These are phyloP conservation scores for Diceros bicornis DNA, from an alignment of 2,797 vertebrate species.

Conservation along the genomic window DNA sequence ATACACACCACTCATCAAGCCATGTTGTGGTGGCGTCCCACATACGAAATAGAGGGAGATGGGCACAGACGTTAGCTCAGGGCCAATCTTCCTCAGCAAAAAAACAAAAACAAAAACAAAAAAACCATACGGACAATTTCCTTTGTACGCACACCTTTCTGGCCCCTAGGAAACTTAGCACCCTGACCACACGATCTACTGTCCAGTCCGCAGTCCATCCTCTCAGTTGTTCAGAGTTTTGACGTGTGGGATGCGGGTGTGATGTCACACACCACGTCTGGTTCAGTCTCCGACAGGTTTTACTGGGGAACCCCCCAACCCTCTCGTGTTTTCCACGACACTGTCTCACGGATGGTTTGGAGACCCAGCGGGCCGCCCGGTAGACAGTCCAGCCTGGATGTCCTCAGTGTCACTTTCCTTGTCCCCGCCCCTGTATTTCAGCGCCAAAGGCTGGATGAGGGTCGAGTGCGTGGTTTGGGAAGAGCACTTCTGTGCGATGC, in stretches of 20 bases:
- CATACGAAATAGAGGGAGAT: too few species aligned
- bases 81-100: too few species aligned
- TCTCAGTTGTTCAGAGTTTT: accelerated
- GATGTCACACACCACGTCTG: accelerated
- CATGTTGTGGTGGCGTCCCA: too few species aligned
- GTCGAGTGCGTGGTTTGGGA: accelerated
- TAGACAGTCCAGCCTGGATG: accelerated
- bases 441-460: accelerated
- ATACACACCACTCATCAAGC: too few species aligned
- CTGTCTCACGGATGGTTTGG: background rate
- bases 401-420: accelerated
- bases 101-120: too few species aligned
- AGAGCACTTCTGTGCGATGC: accelerated
- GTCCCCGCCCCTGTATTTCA: accelerated
- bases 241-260: accelerated
- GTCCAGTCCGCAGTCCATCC: accelerated
- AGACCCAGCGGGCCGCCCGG: accelerated
- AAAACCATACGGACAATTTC: too few species aligned
- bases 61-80: too few species aligned
- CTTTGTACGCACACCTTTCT: accelerated
- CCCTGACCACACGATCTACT: accelerated
- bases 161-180: background rate
- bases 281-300: accelerated
- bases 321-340: accelerated
- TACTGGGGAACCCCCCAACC: accelerated